Evolutionary conservation across 1,140 invertebrate species (phyloP).

Genomic region (Procambarus virginalis): DNA sequence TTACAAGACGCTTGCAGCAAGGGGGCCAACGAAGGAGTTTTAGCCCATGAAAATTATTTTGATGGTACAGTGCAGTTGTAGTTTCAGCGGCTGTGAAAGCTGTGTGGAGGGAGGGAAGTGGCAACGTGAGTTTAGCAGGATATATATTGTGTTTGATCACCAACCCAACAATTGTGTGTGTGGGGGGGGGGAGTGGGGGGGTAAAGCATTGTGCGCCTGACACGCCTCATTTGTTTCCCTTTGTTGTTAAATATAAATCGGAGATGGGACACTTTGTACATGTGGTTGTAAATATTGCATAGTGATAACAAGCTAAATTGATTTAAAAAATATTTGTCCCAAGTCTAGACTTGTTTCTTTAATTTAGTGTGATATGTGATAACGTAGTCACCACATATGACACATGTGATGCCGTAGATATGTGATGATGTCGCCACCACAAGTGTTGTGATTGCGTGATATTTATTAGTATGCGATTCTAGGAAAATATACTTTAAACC

Average conservation of each 20-base stretch:
- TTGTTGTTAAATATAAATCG: not conserved
- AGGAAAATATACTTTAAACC: no score
- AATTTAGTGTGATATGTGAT: no score
- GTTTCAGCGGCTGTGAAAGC: not conserved
- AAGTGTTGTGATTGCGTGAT: no score
- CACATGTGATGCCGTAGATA: no score
- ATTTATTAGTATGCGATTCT: no score
- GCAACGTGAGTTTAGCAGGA: not conserved
- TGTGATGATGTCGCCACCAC: no score
- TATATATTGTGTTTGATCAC: not conserved
- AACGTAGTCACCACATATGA: no score
- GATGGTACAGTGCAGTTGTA: not conserved
- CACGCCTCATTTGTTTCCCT: slow-evolving; percentile 18
- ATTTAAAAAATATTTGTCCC: not conserved
- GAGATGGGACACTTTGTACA: not conserved
- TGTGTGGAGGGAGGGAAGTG: not conserved
- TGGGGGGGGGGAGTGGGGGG: no score
- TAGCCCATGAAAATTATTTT: not conserved
- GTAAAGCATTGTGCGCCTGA: slow-evolving; percentile 3
- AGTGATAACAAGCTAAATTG: not conserved
- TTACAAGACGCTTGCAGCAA: no score
- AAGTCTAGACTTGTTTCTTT: no score
- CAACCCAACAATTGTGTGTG: not conserved
- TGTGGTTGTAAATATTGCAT: not conserved
- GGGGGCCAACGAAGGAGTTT: not conserved